phyloP scores from a whole-genome alignment of 64 coral and sea anemone genomes.

The Catalaphyllia jardinei region DNA sequence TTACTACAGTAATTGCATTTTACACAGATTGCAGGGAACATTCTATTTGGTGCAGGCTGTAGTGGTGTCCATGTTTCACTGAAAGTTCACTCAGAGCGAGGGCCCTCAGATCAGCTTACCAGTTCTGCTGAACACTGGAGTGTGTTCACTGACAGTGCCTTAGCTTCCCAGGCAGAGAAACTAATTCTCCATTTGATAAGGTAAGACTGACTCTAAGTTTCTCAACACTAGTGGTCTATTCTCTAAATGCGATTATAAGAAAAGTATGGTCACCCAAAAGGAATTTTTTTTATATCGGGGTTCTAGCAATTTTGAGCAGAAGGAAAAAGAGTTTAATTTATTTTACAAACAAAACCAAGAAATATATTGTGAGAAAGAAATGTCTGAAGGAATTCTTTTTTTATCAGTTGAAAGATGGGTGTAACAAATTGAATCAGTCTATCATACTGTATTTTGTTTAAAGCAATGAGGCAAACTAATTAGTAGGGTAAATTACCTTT shows the following conservation, averaged over 20 bases:
- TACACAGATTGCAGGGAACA: conserved; percentile 61
- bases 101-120: conserved; percentile 21
- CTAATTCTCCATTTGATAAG: conserved; percentile 78
- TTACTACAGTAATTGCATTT: background rate
- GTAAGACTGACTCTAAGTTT: conserved; percentile 5
- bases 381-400: too few relatives aligned
- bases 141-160: conserved; percentile 72
- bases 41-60: conserved; percentile 79
- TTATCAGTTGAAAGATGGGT: too few relatives aligned
- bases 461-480: too few relatives aligned
- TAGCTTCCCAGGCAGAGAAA: conserved; percentile 87
- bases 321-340: too few relatives aligned
- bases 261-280: background rate
- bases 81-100: conserved; percentile 33
- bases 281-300: too few relatives aligned
- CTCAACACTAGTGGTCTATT: background rate
- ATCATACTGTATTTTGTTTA: too few relatives aligned
- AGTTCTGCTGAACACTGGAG: conserved; percentile 73
- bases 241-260: background rate
- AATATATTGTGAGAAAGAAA: too few relatives aligned
- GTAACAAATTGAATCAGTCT: too few relatives aligned
- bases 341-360: too few relatives aligned
- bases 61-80: conserved; percentile 53
- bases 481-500: too few relatives aligned
- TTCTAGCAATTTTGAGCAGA: too few relatives aligned